Conservation (phyloP, 1,140 invertebrate genomes). For the Epicauta chinensis region DNA sequence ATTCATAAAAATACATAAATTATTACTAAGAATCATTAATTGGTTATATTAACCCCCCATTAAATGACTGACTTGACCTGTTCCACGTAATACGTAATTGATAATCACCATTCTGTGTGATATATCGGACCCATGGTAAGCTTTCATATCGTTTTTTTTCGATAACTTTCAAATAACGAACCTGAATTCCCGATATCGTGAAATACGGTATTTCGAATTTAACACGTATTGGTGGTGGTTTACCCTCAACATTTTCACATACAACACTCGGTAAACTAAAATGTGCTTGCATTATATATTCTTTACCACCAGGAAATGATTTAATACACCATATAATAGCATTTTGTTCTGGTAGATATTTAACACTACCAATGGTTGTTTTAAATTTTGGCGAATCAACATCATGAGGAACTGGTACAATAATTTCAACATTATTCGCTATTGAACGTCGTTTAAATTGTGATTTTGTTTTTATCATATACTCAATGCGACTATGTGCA, state of each 20-base stretch:
- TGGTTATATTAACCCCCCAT: too few species aligned
- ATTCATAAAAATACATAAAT: too few species aligned
- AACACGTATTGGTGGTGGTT: slow-evolving; percentile 97
- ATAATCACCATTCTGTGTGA: slow-evolving; percentile 99
- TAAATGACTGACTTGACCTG: too few species aligned
- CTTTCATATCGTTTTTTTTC: slow-evolving; percentile 99
- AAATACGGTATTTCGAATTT: slow-evolving; percentile 99
- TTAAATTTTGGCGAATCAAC: slow-evolving; percentile 99
- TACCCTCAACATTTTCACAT: slow-evolving; percentile 92
- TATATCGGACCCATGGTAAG: slow-evolving; percentile 97
- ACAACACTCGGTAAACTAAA: slow-evolving; percentile 97
- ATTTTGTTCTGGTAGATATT: slow-evolving; percentile 96
- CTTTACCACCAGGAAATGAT: slow-evolving; percentile 98
- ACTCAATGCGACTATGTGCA: slow-evolving; percentile 95
- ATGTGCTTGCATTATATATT: slow-evolving; percentile 98
- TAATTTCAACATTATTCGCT: slow-evolving; percentile 98
- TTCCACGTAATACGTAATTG: slow-evolving; percentile 90
- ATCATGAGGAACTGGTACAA: slow-evolving; percentile 97
- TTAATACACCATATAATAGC: slow-evolving; percentile 99
- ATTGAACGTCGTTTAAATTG: slow-evolving; percentile 98
- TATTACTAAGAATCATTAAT: too few species aligned
- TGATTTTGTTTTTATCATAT: slow-evolving; percentile 99
- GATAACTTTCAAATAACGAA: slow-evolving; percentile 98
- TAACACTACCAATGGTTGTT: slow-evolving; percentile 95
- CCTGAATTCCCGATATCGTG: slow-evolving; percentile 98